These are phyloP conservation scores for Podiceps cristatus DNA, from an alignment of 2,113 vertebrate genomes.

Conservation along the genomic window DNA sequence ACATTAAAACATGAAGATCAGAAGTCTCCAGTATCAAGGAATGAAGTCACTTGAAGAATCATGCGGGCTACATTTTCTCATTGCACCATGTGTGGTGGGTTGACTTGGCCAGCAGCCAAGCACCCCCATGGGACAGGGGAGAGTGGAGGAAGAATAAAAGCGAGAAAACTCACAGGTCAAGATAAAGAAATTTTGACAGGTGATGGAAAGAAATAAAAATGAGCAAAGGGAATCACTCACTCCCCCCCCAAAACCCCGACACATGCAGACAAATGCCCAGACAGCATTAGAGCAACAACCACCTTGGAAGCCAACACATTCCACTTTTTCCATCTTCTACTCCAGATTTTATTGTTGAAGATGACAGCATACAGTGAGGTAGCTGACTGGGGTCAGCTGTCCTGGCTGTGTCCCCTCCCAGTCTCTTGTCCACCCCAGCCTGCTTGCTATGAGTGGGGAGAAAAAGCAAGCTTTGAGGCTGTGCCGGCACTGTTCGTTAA, in stretches of 20 bases:
- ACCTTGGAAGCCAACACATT: background rate
- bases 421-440: background rate
- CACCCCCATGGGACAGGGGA: background rate
- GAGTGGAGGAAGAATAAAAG: background rate
- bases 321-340: background rate
- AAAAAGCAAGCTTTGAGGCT: background rate
- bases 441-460: fast-evolving
- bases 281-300: background rate
- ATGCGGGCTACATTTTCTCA: background rate
- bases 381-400: fast-evolving
- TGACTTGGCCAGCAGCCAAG: background rate
- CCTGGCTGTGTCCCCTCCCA: background rate
- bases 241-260: fast-evolving
- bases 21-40: background rate
- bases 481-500: background rate
- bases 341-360: background rate
- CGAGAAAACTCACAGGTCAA: background rate
- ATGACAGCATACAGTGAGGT: fast-evolving
- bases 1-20: background rate
- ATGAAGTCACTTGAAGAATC: background rate
- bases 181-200: background rate
- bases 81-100: background rate
- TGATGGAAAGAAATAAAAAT: background rate
- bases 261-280: background rate
- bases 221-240: background rate